Base-by-base conservation (phyloP, 2,888 invertebrate species). In the Mythimna loreyi region DNA sequence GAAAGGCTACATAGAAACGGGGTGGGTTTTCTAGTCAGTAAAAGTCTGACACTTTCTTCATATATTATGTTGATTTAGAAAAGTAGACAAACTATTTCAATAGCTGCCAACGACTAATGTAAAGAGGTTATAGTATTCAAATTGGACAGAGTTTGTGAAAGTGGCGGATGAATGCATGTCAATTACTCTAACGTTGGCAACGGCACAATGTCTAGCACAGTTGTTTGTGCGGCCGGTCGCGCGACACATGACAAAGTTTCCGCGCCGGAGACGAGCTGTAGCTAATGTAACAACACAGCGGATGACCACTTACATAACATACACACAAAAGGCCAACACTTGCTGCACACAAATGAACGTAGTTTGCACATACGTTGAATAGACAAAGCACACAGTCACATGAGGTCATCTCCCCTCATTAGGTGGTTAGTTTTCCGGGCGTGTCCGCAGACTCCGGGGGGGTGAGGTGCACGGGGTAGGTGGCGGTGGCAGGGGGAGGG, bases 371-470 rank as follows among this genome's bases (percentile, higher is more conserved):
- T 91, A 91, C 87, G 90, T 85, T 86, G 87, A 87, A 89, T 91
- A 93, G 93, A 93, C 93, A 92, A 93, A 92, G 92, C 93, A 95
- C 95, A 94, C 94, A 92, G 92, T 90, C 92, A 93, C 93, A 93
- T 92, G 94, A 94, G 95, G 95, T 96, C 95, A 96, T 96, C 95
- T 95, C 95, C 95, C 95, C 95, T 96, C 95, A 95, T 96, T 96
- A 96, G 94, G 94, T 94, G 95, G 95, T 95, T 96, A 95, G 95
- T 96, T 96, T 95, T 94, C 95, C 96, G 95, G 94, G 96, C 95
- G 94, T 95, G 95, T 94, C 95, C 95, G 94, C 95, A 94, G 95
- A 93, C 93, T 94, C 94, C 94, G 90, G 87, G 86, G 83, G 89
- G 89, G 88, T 86, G 90, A 86, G 90, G 89, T 86, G 89, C 86